Conservation (phyloP, 2,888 invertebrate genomes). For the Aporophyla lueneburgensis region DNA sequence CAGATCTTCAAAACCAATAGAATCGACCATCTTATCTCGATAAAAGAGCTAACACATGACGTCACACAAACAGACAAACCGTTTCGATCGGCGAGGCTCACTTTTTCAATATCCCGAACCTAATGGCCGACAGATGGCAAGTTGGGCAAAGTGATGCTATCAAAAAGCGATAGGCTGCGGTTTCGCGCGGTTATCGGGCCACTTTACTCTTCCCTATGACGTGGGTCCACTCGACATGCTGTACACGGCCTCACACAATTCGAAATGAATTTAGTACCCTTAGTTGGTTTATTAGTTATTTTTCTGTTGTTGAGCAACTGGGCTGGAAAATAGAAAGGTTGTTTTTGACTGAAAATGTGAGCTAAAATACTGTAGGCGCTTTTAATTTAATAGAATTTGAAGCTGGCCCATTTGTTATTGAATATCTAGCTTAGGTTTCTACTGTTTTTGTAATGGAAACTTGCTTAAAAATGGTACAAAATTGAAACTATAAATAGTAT, state of each 20-base stretch:
- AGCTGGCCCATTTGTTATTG: neutral
- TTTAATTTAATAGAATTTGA: neutral
- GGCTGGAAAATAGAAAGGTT: neutral
- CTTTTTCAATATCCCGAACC: constrained; percentile 90
- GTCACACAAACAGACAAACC: constrained; percentile 68
- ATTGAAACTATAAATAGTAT: neutral
- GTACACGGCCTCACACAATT: constrained; percentile 80
- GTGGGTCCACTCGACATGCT: constrained; percentile 84
- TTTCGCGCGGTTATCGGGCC: constrained; percentile 88
- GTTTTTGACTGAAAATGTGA: neutral
- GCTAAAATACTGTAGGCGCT: neutral
- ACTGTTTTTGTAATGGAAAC: too few species aligned
- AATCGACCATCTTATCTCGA: constrained; percentile 53
- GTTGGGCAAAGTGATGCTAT: constrained; percentile 90
- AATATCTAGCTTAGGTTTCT: neutral
- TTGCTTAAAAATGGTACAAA: too few species aligned
- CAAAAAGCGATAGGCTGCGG: constrained; percentile 90
- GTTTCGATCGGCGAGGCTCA: constrained; percentile 80
- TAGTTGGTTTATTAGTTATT: constrained; percentile 49
- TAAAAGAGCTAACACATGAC: constrained; percentile 67
- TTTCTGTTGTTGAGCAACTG: constrained; percentile 16
- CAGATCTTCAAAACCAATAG: constrained; percentile 42
- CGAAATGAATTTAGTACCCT: constrained; percentile 57
- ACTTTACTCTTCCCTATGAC: constrained; percentile 87
- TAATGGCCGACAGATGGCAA: constrained; percentile 90